Evolutionary conservation across 1,140 invertebrate genomes (phyloP).

Genomic region (Tetramorium alpestre): DNA sequence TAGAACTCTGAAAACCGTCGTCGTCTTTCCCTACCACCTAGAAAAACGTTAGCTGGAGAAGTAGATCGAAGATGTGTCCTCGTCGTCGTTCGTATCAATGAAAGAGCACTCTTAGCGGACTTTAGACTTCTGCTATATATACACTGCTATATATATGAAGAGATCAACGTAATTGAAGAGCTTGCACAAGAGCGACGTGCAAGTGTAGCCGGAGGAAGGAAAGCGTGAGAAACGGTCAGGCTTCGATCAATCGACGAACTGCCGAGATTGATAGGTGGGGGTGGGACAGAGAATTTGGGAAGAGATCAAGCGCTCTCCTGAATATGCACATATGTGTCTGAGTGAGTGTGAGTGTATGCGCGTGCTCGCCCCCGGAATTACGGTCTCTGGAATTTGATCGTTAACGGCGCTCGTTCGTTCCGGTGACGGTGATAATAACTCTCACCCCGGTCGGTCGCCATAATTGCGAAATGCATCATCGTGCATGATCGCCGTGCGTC

Average conservation of each 20-base stretch:
- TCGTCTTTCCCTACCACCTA: background rate
- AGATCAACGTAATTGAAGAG: constrained; percentile 26
- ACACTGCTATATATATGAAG: background rate
- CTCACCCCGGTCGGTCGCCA: constrained; percentile 32
- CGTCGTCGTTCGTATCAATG: constrained; percentile 34
- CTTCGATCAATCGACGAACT: constrained; percentile 26
- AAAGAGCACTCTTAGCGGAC: constrained; percentile 28
- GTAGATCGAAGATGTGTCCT: constrained; percentile 19
- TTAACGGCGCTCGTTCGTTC: constrained; percentile 49
- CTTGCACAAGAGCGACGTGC: background rate
- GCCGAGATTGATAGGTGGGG: constrained; percentile 26
- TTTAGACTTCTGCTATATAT: constrained; percentile 17
- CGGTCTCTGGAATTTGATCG: constrained; percentile 51
- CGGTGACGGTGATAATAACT: constrained; percentile 50
- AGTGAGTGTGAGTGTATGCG: constrained; percentile 26
- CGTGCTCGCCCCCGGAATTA: constrained; percentile 30
- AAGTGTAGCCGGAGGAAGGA: constrained; percentile 16
- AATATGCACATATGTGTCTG: background rate
- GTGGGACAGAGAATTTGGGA: constrained; percentile 27
- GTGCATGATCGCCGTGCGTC: constrained; percentile 24
- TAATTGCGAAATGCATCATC: constrained; percentile 58
- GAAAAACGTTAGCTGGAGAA: constrained; percentile 1
- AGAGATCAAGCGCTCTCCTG: constrained; percentile 3
- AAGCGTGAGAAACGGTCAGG: constrained; percentile 19
- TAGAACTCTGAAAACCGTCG: background rate